A percentile compares a stretch with the other conserved stretches of the same genome.
phyloP scores from a whole-genome alignment of 2,113 vertebrate species.

The Campylomormyrus tamandua region DNA sequence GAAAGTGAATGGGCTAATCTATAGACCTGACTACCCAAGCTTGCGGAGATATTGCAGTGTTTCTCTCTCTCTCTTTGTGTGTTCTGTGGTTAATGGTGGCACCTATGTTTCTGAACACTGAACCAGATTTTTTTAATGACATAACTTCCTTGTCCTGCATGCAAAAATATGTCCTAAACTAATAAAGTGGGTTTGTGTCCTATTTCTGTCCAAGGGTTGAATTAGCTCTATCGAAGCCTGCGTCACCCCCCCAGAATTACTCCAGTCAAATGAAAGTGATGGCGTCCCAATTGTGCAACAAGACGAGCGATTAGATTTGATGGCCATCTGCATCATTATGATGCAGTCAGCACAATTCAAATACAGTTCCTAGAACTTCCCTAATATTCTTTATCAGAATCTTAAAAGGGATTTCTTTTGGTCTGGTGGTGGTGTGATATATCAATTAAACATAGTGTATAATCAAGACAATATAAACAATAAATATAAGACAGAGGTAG shows the following conservation, averaged over 20 bases:
- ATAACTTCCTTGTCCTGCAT: neutral
- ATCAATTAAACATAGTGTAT: neutral
- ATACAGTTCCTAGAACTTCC: neutral
- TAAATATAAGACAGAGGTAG: neutral
- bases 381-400: neutral
- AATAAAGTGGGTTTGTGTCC: neutral
- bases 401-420: too few species aligned
- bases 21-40: neutral
- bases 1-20: neutral
- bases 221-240: neutral
- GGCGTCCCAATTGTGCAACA: neutral
- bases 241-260: neutral
- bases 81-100: neutral
- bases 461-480: neutral
- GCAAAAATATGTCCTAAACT: neutral
- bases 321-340: neutral
- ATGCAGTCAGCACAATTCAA: neutral
- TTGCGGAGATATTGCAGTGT: neutral
- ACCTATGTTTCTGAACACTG: neutral
- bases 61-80: neutral
- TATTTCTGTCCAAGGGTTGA: neutral
- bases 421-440: too few species aligned
- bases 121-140: neutral
- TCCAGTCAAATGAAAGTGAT: neutral
- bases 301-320: neutral